Percentiles rank a stretch among this genome's conserved stretches.
Conservation (phyloP, 1,140 invertebrate species). For the Aporrectodea caliginosa region DNA sequence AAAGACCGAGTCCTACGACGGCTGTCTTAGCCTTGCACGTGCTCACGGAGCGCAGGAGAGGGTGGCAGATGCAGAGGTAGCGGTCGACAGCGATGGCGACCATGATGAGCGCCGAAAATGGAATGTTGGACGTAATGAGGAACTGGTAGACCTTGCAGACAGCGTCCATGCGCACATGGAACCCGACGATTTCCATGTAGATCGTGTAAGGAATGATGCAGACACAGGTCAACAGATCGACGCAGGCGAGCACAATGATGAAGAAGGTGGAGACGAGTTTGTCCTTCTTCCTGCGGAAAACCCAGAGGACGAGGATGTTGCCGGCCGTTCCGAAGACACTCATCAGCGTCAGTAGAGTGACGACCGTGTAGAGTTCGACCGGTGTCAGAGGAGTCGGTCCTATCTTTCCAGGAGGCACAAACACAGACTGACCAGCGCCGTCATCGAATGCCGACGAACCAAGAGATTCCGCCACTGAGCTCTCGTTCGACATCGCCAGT, state of each 20-base stretch:
- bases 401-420: too few relatives aligned
- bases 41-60: conserved; percentile 40
- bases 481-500: too few relatives aligned
- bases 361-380: not conserved
- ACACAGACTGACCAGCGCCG: too few relatives aligned
- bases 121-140: conserved; percentile 23
- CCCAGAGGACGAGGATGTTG: not conserved
- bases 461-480: too few relatives aligned
- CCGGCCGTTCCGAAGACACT: not conserved
- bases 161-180: not conserved
- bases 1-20: conserved; percentile 1
- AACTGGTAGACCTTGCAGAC: conserved; percentile 30
- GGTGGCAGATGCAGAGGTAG: conserved; percentile 54
- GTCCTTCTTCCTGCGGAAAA: not conserved
- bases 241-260: conserved; percentile 21
- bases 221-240: conserved; percentile 20
- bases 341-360: not conserved
- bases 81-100: conserved; percentile 52
- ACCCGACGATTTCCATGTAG: conserved; percentile 8
- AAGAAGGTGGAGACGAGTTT: conserved; percentile 17
- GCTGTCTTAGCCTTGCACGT: conserved; percentile 38
- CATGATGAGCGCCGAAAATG: conserved; percentile 35
- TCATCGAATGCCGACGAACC: too few relatives aligned
- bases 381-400: not conserved
- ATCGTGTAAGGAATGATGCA: conserved; percentile 20